Conservation (phyloP, 2,888 invertebrate species). For the Eristalinus sepulchralis region DNA sequence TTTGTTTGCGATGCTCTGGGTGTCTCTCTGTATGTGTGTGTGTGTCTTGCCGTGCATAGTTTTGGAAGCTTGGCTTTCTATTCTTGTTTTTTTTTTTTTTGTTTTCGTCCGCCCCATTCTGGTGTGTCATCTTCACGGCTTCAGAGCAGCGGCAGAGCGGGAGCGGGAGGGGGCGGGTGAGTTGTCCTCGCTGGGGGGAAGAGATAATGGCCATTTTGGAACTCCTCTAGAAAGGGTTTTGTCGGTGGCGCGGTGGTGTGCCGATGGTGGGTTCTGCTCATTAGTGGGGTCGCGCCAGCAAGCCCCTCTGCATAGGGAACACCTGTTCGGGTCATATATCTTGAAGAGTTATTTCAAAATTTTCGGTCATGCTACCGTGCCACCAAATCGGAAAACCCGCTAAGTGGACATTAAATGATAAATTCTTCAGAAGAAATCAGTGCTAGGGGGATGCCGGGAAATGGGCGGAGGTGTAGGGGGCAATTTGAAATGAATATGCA, state of each 20-base stretch:
- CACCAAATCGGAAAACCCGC: constrained; percentile 51
- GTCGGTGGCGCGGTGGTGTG: background rate
- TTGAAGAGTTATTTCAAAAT: constrained; percentile 81
- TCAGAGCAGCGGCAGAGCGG: background rate
- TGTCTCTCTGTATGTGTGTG: constrained; percentile 38
- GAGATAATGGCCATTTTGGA: constrained; percentile 69
- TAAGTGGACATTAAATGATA: constrained; percentile 69
- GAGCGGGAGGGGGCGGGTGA: constrained; percentile 1
- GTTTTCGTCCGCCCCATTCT: constrained; percentile 26
- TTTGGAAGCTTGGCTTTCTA: constrained; percentile 33
- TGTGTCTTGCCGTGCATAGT: constrained; percentile 49
- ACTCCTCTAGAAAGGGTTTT: constrained; percentile 11
- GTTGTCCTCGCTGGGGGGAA: background rate
- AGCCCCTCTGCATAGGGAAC: constrained; percentile 71
- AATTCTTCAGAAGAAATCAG: constrained; percentile 45
- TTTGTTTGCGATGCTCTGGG: constrained; percentile 47
- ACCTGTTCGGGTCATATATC: constrained; percentile 81
- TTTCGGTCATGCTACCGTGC: constrained; percentile 74
- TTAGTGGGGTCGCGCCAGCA: constrained; percentile 52
- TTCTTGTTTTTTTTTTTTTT: constrained; percentile 25
- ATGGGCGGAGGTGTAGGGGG: background rate
- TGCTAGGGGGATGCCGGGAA: background rate
- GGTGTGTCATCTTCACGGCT: constrained; percentile 24
- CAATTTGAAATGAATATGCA: constrained; percentile 40
- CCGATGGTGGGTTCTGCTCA: constrained; percentile 51